phyloP scores from a whole-genome alignment of 2,888 invertebrate genomes.

The Fragum fragum region DNA sequence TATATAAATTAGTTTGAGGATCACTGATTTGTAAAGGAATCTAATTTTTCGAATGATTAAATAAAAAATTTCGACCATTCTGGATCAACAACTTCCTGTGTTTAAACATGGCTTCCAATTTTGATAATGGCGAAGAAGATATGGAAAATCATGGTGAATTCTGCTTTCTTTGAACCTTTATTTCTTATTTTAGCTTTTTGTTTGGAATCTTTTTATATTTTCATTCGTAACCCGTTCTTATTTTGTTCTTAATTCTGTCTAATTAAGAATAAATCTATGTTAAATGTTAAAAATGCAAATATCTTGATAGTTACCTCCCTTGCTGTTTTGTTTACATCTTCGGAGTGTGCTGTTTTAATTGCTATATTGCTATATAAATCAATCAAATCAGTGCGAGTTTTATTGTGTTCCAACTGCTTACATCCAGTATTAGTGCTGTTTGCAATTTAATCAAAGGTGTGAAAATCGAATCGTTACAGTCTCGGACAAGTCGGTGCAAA shows the following conservation, averaged over 20 bases:
- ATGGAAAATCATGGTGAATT: slow-evolving; percentile 52
- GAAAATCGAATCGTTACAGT: too few relatives aligned
- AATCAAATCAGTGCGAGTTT: too few relatives aligned
- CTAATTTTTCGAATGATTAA: too few relatives aligned
- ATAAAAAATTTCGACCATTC: too few relatives aligned
- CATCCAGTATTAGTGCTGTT: not conserved
- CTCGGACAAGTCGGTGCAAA: slow-evolving; percentile 3
- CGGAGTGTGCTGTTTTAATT: too few relatives aligned
- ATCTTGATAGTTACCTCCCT: not conserved
- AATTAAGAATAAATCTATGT: too few relatives aligned
- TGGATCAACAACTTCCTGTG: slow-evolving; percentile 55
- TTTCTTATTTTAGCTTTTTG: not conserved
- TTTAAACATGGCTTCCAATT: slow-evolving; percentile 69
- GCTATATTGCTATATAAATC: too few relatives aligned
- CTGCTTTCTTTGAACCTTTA: not conserved
- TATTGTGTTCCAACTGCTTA: too few relatives aligned
- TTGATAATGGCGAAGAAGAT: slow-evolving; percentile 52
- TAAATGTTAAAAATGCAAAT: too few relatives aligned
- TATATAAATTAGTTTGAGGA: too few relatives aligned
- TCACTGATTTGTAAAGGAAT: too few relatives aligned
- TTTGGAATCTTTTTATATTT: not conserved
- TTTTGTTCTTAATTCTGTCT: not conserved
- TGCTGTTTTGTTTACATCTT: not conserved
- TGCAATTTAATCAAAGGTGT: not conserved
- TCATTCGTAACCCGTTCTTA: not conserved